Evolutionary conservation across 2,888 invertebrate genomes (phyloP).

Genomic region (Pheosia gnoma): DNA sequence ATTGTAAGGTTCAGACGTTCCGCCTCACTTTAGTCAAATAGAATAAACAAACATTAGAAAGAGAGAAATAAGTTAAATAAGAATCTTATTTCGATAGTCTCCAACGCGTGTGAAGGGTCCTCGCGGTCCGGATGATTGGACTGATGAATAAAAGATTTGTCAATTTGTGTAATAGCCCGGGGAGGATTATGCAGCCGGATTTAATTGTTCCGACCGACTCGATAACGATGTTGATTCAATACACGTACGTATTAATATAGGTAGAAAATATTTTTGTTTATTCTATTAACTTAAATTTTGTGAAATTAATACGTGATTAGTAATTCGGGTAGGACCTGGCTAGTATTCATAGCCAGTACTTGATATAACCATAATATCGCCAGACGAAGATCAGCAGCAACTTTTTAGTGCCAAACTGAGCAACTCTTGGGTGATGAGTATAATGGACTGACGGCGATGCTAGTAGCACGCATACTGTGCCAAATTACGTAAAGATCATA

Average conservation of each 20-base stretch:
- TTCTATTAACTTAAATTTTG: too few species aligned
- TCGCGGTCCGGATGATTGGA: constrained; percentile 75
- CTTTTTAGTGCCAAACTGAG: too few species aligned
- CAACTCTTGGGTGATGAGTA: too few species aligned
- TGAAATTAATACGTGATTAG: too few species aligned
- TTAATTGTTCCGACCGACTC: constrained; percentile 50
- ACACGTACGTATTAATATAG: constrained; percentile 29
- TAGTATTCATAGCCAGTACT: too few species aligned
- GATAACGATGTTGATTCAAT: constrained; percentile 25
- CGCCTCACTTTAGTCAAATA: constrained; percentile 35
- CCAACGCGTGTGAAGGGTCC: constrained; percentile 75
- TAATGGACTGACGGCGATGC: too few species aligned
- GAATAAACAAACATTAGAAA: constrained; percentile 31
- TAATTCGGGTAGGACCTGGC: too few species aligned
- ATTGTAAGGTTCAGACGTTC: constrained; percentile 49
- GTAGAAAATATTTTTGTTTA: neutral
- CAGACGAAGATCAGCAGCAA: too few species aligned
- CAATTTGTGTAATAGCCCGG: constrained; percentile 76
- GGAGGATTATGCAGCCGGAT: constrained; percentile 68
- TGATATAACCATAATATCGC: too few species aligned
- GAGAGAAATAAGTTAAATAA: constrained; percentile 34
- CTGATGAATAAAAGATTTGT: constrained; percentile 79
- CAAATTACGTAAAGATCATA: too few species aligned
- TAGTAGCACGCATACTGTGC: too few species aligned
- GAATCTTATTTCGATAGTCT: constrained; percentile 61